Percentiles rank a stretch among this genome's conserved stretches.
Evolutionary conservation across 2,797 vertebrate species (phyloP).

Genomic region (Triplophysa yarkandensis): DNA sequence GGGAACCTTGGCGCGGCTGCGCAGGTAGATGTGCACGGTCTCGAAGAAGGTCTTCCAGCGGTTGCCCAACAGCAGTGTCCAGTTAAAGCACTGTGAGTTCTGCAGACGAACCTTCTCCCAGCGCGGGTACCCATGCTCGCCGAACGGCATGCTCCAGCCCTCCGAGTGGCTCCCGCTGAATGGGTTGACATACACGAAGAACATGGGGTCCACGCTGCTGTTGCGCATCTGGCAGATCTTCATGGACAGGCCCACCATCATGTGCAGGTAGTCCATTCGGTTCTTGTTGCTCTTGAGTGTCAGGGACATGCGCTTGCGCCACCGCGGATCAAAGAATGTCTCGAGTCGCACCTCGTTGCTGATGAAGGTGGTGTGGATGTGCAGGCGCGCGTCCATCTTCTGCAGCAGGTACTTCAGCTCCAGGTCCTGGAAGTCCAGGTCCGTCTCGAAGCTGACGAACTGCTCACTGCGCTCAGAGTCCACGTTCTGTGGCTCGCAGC

Average conservation of each 20-base stretch:
- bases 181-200: slow-evolving; percentile 97
- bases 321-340: slow-evolving; percentile 97
- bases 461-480: slow-evolving; percentile 98
- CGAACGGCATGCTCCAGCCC: slow-evolving; percentile 99
- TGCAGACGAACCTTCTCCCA: slow-evolving; percentile 97
- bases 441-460: slow-evolving; percentile 99
- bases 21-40: slow-evolving; percentile 98
- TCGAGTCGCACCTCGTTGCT: slow-evolving; percentile 98
- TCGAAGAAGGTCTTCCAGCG: slow-evolving; percentile 99
- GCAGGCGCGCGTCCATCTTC: slow-evolving; percentile 98
- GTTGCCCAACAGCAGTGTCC: slow-evolving; percentile 96
- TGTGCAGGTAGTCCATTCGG: slow-evolving; percentile 98
- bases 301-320: slow-evolving; percentile 98
- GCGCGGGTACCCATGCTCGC: slow-evolving; percentile 93
- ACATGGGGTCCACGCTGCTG: slow-evolving; percentile 97
- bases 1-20: slow-evolving; percentile 94
- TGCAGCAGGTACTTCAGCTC: slow-evolving; percentile 97
- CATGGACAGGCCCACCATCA: slow-evolving; percentile 98
- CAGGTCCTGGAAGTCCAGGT: slow-evolving; percentile 98
- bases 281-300: slow-evolving; percentile 99
- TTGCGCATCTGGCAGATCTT: slow-evolving; percentile 99
- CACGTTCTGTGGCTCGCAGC: slow-evolving; percentile 98
- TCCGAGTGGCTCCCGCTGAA: slow-evolving; percentile 98
- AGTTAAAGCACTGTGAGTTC: slow-evolving; percentile 98
- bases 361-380: slow-evolving; percentile 98